phyloP scores from a whole-genome alignment of 2,888 invertebrate genomes.

The Phortica magna region DNA sequence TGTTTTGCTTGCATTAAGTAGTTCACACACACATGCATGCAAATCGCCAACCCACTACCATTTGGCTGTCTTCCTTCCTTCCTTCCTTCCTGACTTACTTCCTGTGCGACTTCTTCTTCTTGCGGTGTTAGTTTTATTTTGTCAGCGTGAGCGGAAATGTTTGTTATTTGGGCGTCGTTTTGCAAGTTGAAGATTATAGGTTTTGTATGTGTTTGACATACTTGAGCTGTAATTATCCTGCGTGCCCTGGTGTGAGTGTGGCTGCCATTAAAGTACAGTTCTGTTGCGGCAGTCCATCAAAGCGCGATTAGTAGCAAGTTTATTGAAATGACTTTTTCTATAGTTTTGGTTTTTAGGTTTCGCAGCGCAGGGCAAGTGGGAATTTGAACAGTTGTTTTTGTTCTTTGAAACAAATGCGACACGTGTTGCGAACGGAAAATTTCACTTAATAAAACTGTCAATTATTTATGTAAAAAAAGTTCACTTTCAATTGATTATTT shows the following conservation, averaged over 20 bases:
- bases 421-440: too few species aligned
- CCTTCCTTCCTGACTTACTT: neutral
- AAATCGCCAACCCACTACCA: neutral
- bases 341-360: too few species aligned
- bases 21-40: neutral
- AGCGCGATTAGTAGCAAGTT: neutral
- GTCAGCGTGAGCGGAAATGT: slow-evolving; percentile 48
- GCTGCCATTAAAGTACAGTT: slow-evolving; percentile 20
- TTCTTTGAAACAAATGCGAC: too few species aligned
- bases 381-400: too few species aligned
- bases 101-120: neutral
- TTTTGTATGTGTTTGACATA: slow-evolving; percentile 46
- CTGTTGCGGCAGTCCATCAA: slow-evolving; percentile 42
- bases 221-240: slow-evolving; percentile 28
- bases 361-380: too few species aligned
- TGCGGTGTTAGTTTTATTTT: neutral
- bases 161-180: slow-evolving; percentile 49
- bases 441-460: too few species aligned
- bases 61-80: neutral
- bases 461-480: too few species aligned
- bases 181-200: slow-evolving; percentile 55
- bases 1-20: neutral
- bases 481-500: too few species aligned
- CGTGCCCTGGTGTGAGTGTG: slow-evolving; percentile 46
- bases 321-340: neutral